Evolutionary conservation across 2,113 vertebrate genomes (phyloP), one percentile per base, ranked within the genome.

Genomic region (Phasianus colchicus): DNA sequence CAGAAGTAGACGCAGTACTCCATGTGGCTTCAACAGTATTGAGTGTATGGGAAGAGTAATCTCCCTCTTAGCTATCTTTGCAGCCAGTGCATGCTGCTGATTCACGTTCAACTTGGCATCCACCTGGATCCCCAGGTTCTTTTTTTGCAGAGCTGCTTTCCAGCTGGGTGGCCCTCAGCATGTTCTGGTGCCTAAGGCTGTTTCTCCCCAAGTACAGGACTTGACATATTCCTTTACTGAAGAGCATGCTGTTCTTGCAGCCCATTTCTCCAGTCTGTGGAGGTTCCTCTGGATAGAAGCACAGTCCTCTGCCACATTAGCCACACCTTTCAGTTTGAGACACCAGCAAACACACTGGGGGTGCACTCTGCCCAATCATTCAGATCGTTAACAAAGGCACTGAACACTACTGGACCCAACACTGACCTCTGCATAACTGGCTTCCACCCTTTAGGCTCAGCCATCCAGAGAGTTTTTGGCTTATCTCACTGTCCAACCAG

Each of bases 341-440:
- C 40, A 52, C 20, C 32, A 69, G 4, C 30, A 47, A 52, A 85
- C 6, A 58, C 57, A 10, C 63, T 43, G 36, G 42, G 38, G 22
- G 42, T 72, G 11, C 0, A 0, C 9, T 71, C 43, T 75, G 50
- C 5, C 7, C 13, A 18, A 10, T 57, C 21, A 47, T 29, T 4
- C 36, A 75, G 18, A 71, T 57, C 27, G 38, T 8, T 57, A 79
- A 48, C 29, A 22, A 52, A 61, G 42, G 10, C 11, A 5, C 4
- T 72, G 42, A 69, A 24, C 15, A 20, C 21, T 32, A 36, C 40
- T 63, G 42, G 38, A 65, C 14, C 21, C 52, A 60, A 38, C 3
- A 72, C 10, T 34, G 15, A 65, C 64, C 13, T 27, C 32, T 48
- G 29, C 14, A 38, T 24, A 54, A 32, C 42, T 22, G 38, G 5